Evolutionary conservation across 1,140 invertebrate genomes (phyloP), one percentile per base, ranked within the genome.

Genomic region (Ceratosolen fusciceps): DNA sequence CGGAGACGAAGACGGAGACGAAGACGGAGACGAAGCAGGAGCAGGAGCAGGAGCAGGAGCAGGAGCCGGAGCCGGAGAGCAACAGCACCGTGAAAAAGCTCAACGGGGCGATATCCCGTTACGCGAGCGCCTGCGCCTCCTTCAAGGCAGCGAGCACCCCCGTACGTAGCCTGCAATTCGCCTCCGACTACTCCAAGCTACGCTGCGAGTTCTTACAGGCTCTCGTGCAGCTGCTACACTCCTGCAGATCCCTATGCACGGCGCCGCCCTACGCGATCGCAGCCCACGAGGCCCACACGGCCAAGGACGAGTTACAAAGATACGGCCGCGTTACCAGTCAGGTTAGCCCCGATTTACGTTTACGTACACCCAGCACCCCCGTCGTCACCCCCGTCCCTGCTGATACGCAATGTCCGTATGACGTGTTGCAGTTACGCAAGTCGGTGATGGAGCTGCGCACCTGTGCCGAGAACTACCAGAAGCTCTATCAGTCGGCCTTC

Each of bases 181-280:
- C 96, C 87, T 93, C 93, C 76, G 95, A 95, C 87, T 98, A 94
- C 88, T 92, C 94, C 26, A 93, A 92, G 83, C 88, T 95, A 19
- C 90, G 96, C 10, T 93, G 93, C 24, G 94, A 96, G 88, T 93
- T 96, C 83, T 90, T 98, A 21, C 94, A 95, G 80, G 93, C 94
- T 24, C 91, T 97, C 43, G 91, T 93, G 0, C 93, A 96, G 82
- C 91, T 98, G 10, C 91, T 96, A 29, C 93, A 94, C 47, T 94
- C 95, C 0, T 96, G 96, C 84, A 93, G 87, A 85, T 95, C 96
- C 56, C 92, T 98, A 37, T 95, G 95, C 83, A 96, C 97, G 77
- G 95, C 96, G 68, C 97, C 97, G 31, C 97, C 97, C 39, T 96
- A 97, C 3, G 97, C 97, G 3, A 97, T 98, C 80, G 96, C 97